Percentiles rank a stretch among this genome's conserved stretches.
Conservation (phyloP, 2,888 invertebrate species). For the Zootermopsis nevadensis region DNA sequence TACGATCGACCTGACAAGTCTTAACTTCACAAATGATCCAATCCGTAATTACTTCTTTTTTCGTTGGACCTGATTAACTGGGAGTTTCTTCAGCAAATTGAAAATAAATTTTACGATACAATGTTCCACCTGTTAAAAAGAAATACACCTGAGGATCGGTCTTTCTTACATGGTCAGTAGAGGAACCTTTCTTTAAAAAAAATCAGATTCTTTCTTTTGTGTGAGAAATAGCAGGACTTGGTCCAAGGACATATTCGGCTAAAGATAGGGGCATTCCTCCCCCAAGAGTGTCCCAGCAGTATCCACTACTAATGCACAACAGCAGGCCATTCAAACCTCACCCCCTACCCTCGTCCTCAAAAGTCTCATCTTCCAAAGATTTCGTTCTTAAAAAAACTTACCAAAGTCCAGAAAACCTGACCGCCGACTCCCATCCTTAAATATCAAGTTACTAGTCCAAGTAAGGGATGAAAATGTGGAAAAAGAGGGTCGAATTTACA, state of each 20-base stretch:
- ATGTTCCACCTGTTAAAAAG: conserved; percentile 28
- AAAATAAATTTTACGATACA: conserved; percentile 1
- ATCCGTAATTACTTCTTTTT: background rate
- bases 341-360: background rate
- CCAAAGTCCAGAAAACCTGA: conserved; percentile 18
- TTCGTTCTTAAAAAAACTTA: background rate
- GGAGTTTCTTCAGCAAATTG: background rate
- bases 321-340: background rate
- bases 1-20: too few species aligned
- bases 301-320: conserved; percentile 24
- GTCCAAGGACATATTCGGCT: conserved; percentile 32
- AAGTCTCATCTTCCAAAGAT: conserved; percentile 7
- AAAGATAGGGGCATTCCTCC: conserved; percentile 26
- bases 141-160: conserved; percentile 19
- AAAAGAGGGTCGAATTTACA: conserved; percentile 23
- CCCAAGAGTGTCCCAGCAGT: background rate
- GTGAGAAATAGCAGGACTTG: conserved; percentile 23
- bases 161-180: conserved; percentile 10
- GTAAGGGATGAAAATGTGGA: background rate
- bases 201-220: conserved; percentile 33
- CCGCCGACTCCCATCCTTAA: background rate
- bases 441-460: conserved; percentile 18
- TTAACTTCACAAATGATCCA: background rate
- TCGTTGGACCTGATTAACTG: background rate
- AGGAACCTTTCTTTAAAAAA: conserved; percentile 1